Percentiles rank a stretch among this genome's conserved stretches.
These are phyloP conservation scores for Osmerus mordax DNA, from an alignment of 2,113 vertebrate genomes.

Conservation along the genomic window DNA sequence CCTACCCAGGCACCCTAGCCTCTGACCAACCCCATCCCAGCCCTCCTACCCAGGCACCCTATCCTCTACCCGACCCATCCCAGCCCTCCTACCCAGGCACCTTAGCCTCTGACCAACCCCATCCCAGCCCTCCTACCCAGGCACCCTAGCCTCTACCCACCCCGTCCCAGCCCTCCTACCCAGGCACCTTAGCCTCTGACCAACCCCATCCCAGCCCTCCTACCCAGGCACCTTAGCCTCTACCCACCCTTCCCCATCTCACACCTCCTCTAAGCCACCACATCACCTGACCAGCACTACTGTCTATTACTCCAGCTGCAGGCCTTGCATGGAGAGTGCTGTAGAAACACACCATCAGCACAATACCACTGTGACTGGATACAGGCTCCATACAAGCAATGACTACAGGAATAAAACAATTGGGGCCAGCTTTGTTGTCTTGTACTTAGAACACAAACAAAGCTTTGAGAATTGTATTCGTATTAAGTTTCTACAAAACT, in stretches of 20 bases:
- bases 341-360: slow-evolving; percentile 25
- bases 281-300: slow-evolving; percentile 12
- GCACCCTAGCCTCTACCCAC: too few species aligned
- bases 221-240: too few species aligned
- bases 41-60: too few species aligned
- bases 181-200: too few species aligned
- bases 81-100: too few species aligned
- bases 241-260: background rate
- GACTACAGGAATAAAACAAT: slow-evolving; percentile 31
- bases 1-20: too few species aligned
- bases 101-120: too few species aligned
- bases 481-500: slow-evolving; percentile 18
- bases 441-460: slow-evolving; percentile 43
- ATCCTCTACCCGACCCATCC: too few species aligned
- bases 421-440: slow-evolving; percentile 29
- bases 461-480: slow-evolving; percentile 46
- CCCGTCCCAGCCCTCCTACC: too few species aligned
- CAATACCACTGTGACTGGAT: slow-evolving; percentile 29
- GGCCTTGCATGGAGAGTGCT: background rate
- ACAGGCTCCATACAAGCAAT: slow-evolving; percentile 28
- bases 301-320: slow-evolving; percentile 25
- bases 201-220: too few species aligned
- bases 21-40: too few species aligned
- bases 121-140: too few species aligned
- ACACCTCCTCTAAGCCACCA: background rate